phyloP scores from a whole-genome alignment of 2,888 invertebrate genomes.

The Agonopterix heracliana region DNA sequence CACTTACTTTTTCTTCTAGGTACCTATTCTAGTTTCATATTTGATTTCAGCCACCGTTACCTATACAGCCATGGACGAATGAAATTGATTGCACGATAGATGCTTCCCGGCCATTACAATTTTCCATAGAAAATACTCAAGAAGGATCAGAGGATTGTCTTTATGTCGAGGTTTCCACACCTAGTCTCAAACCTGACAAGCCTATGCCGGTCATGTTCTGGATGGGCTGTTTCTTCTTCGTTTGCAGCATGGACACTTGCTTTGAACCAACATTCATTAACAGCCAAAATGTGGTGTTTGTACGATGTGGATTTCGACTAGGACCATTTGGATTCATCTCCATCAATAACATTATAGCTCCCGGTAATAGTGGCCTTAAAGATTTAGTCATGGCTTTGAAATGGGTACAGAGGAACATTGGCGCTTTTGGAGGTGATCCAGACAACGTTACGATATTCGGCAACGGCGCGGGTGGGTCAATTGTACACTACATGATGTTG shows the following conservation, averaged over 20 bases:
- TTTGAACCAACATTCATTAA: constrained; percentile 52
- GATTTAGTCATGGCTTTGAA: constrained; percentile 63
- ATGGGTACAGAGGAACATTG: too few relatives aligned
- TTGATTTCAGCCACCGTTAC: constrained; percentile 53
- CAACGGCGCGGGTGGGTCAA: too few relatives aligned
- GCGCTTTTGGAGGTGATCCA: too few relatives aligned
- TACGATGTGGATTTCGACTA: constrained; percentile 59
- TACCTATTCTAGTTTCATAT: too few relatives aligned
- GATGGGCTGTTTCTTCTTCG: constrained; percentile 58
- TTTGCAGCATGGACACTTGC: constrained; percentile 35
- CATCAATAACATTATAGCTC: constrained; percentile 54
- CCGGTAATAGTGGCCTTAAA: constrained; percentile 66
- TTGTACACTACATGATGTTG: too few relatives aligned
- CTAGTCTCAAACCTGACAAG: constrained; percentile 41
- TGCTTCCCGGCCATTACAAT: constrained; percentile 29
- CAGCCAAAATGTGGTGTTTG: constrained; percentile 50
- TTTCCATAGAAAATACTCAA: constrained; percentile 12
- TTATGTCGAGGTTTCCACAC: constrained; percentile 54
- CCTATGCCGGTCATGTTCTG: constrained; percentile 70
- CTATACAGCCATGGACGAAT: constrained; percentile 41
- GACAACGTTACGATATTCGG: too few relatives aligned
- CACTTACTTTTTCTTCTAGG: too few relatives aligned
- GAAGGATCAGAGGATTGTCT: constrained; percentile 64
- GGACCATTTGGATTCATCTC: constrained; percentile 68
- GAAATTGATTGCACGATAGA: constrained; percentile 47